These are phyloP conservation scores for Talpa occidentalis DNA, from an alignment of 2,113 vertebrate species.

Conservation along the genomic window DNA sequence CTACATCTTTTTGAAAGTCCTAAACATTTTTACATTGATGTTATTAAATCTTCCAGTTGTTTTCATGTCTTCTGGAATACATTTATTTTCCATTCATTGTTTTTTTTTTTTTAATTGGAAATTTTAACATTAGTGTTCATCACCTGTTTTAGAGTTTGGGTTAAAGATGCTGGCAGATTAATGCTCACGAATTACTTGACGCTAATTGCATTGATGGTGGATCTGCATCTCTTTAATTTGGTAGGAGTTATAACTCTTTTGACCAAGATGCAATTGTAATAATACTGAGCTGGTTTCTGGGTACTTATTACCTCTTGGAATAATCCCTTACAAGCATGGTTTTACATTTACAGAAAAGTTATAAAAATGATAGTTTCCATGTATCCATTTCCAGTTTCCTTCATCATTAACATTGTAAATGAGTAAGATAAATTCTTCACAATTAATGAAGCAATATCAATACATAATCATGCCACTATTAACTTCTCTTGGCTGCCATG, in stretches of 20 bases:
- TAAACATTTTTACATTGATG: not conserved
- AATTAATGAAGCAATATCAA: not conserved
- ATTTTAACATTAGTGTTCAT: not conserved
- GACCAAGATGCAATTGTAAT: not conserved
- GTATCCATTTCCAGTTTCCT: not conserved
- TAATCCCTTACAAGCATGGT: not conserved
- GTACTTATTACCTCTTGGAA: not conserved
- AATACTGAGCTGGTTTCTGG: not conserved
- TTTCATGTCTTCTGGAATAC: not conserved
- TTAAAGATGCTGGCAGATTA: not conserved
- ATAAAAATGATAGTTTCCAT: not conserved
- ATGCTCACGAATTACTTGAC: not conserved
- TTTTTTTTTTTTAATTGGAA: not conserved
- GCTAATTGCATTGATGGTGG: not conserved
- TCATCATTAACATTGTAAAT: not conserved
- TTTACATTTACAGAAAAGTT: not conserved
- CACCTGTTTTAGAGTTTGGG: not conserved
- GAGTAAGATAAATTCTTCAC: not conserved
- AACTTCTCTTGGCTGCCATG: not conserved
- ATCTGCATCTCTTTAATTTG: not conserved
- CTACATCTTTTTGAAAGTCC: not conserved
- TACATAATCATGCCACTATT: not conserved
- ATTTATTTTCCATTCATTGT: not conserved
- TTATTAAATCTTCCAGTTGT: not conserved
- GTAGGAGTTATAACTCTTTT: not conserved